Evolutionary conservation across 2,113 vertebrate species (phyloP).

Genomic region (Todiramphus chloris): DNA sequence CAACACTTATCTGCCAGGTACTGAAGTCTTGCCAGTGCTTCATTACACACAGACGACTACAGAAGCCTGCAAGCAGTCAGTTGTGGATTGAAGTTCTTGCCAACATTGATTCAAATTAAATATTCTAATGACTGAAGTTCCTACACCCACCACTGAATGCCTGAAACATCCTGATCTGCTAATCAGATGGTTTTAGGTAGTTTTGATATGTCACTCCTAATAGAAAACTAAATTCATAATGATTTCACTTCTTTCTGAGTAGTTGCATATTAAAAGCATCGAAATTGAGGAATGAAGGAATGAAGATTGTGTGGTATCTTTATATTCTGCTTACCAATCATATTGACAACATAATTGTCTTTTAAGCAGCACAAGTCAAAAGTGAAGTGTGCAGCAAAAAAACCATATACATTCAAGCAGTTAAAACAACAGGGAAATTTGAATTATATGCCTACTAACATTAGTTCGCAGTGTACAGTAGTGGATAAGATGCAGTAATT

Average conservation of each 20-base stretch:
- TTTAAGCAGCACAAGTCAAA: neutral
- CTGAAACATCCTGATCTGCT: neutral
- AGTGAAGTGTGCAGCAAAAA: neutral
- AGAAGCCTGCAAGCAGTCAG: neutral
- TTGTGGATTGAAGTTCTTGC: neutral
- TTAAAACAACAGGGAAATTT: neutral
- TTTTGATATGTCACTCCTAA: neutral
- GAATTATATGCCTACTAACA: neutral
- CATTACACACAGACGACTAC: neutral
- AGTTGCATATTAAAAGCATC: neutral
- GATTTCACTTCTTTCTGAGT: neutral
- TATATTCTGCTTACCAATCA: neutral
- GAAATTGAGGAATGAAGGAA: neutral
- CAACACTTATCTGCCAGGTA: neutral
- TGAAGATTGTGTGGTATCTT: neutral
- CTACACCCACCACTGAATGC: neutral
- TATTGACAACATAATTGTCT: neutral
- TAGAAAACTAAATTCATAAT: neutral
- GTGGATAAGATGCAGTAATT: neutral
- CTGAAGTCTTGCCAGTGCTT: neutral
- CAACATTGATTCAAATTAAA: neutral
- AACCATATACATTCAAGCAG: neutral
- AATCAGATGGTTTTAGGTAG: neutral
- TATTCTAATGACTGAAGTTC: neutral
- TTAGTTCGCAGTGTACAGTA: neutral